Conservation (phyloP, 2,888 invertebrate genomes). For the Coleophora flavipennella region DNA sequence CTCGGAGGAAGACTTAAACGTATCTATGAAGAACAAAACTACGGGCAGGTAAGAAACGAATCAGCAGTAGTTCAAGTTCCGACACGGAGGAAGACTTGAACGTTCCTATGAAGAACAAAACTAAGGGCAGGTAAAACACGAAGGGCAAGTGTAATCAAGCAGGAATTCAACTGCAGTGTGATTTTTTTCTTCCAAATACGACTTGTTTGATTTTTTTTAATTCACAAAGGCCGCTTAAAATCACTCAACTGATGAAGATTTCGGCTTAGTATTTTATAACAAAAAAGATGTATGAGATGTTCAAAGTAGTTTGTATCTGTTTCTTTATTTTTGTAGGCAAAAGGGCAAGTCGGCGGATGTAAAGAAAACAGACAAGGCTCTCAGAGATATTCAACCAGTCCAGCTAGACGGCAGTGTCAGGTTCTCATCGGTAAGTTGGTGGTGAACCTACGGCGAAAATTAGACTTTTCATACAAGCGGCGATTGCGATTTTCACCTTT, state of each 20-base stretch:
- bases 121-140: constrained; percentile 49
- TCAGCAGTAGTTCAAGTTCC: constrained; percentile 49
- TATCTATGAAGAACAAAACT: constrained; percentile 68
- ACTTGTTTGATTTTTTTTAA: too few relatives aligned
- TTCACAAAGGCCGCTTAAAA: too few relatives aligned
- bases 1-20: constrained; percentile 63
- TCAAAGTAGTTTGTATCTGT: background rate
- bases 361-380: constrained; percentile 58
- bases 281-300: too few relatives aligned
- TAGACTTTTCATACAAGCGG: too few relatives aligned
- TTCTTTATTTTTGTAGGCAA: constrained; percentile 36
- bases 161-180: too few relatives aligned
- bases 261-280: too few relatives aligned
- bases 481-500: too few relatives aligned
- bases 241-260: too few relatives aligned
- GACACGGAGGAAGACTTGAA: constrained; percentile 64
- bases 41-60: constrained; percentile 46
- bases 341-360: constrained; percentile 62
- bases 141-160: too few relatives aligned
- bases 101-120: constrained; percentile 68
- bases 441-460: too few relatives aligned
- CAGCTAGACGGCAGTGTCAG: constrained; percentile 62
- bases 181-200: too few relatives aligned
- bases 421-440: constrained; percentile 59
- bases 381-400: constrained; percentile 66